Base-by-base conservation (phyloP, 2,888 invertebrate species). In the Drosophila birchii region DNA sequence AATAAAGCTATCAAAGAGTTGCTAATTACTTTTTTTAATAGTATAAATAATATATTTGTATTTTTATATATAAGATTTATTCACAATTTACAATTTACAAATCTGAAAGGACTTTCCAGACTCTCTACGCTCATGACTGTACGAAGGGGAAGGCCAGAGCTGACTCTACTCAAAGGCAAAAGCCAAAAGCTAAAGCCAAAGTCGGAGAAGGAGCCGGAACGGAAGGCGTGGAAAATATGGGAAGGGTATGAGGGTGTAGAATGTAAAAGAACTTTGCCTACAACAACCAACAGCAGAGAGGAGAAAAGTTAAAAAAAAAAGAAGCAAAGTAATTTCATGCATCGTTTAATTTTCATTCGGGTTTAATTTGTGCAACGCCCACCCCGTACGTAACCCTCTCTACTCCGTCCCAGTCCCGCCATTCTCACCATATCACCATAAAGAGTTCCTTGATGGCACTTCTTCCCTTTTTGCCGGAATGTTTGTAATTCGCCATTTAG, bases 301-400 rank as follows among this genome's bases (percentile, higher is more conserved):
- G 5, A n/a, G 47, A 11, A 62, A 56, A 54, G 16, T 43, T 39
- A 23, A 66, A 72, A 49, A 82, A 76, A 72, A 60, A 12, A 41
- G 71, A 55, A 88, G 88, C 82, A 86, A 88, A 90, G 90, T 90
- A 90, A 90, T 90, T 90, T 90, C 90, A 90, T 90, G 90, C 90
- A 91, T 91, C 90, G 90, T 89, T 90, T 89, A 86, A 79, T 91
- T 90, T 90, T 91, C 89, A 90, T 91, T 91, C 86, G 90, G 81
- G 86, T 80, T 90, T 90, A 91, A 91, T 91, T 90, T 90, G 91
- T 88, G 86, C 82, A 84, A 77, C 87, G 76, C 70, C 76, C 75
- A 16, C 79, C 26, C 55, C 36, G 26, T 11, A 26, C 55, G 41
- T 5, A 49, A 14, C 51, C 47, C 47, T n/a, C 43, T 32, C 14